Evolutionary conservation across 2,888 invertebrate species (phyloP), one percentile per base, ranked within the genome.

Genomic region (Drosophila fulvimacula): DNA sequence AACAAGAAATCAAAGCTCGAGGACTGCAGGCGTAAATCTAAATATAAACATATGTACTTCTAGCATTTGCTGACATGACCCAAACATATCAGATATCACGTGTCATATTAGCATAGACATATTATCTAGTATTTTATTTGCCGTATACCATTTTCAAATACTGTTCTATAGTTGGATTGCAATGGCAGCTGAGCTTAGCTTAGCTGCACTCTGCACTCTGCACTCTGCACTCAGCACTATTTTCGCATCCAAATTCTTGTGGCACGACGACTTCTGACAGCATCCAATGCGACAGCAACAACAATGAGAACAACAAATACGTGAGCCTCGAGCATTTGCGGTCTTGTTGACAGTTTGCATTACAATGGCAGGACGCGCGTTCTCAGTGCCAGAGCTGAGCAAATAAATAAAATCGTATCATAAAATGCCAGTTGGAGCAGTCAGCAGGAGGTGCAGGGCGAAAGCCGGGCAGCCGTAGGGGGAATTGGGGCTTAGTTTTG

Each of bases 321-420:
- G 72, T 64, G 68, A 73, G 82, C 69, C 82, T 78, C 49, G 55
- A 81, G 79, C 81, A 72, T 69, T 81, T 82, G 80, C 51, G 85
- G 82, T 81, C 73, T 83, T 86, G 89, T 84, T 84, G 83, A 84
- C 83, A 84, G 89, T 86, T 83, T 73, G 83, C 79, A 88, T 84
- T 88, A 84, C 89, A 88, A 84, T 87, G 87, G 73, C 66, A 82
- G 83, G 77, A 82, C 72, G 81, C 72, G 81, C 63, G 63, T 41
- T 59, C 49, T 34, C 46, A 58, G 56, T 19, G 36, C 32, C 32
- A 41, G 34, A 64, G 58, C 76, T 48, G 46, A 62, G 76, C 81
- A 84, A 86, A 84, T 84, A 84, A 86, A 88, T 78, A 88, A 88
- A 88, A 83, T 83, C 83, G 84, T 75, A 88, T 82, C 82, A 82